Evolutionary conservation across 2,113 vertebrate species (phyloP), one percentile per base, ranked within the genome.

Genomic region (Cariama cristata): DNA sequence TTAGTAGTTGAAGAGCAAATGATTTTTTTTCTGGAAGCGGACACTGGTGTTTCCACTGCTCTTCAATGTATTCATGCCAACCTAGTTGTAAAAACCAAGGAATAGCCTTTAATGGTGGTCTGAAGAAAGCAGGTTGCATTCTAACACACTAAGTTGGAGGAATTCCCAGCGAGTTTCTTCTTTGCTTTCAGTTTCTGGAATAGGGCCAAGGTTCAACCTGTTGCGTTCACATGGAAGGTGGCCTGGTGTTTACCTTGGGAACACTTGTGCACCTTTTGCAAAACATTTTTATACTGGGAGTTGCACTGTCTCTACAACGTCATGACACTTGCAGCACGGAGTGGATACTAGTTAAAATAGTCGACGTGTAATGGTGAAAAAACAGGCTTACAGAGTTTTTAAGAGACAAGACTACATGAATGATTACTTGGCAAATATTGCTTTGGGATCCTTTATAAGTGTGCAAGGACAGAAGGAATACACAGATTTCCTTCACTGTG

Each of bases 31-130:
- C 52, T 63, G 42, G 44, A 75, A 91, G 76, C 27, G 77, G 28
- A 8, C 22, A 12, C 20, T 12, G 49, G 14, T 66, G 7, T 85
- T 90, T 8, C 27, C 49, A 13, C 17, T 75, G 20, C 53, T 62
- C 22, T 77, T 55, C 26, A 24, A 0, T 49, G 27, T 79, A 52
- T 33, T 4, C 42, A 17, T 0, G 0, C 35, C 21, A 58, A 7
- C 2, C 9, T 12, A 22, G 59, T 18, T 1, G 0, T 33, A 52
- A 28, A 24, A 27, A 64, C 16, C 10, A 35, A 35, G 47, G 53
- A 77, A 4, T 33, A 23, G 47, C 73, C 38, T 58, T 62, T 42
- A 47, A 13, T 15, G 26, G 38, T 49, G 33, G 20, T 30, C 53
- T 84, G 6, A 30, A 3, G 38, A 42, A 42, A 59, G 49, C 2